Conservation (phyloP, 2,797 vertebrate genomes). For the Melanotaenia trifasciata region DNA sequence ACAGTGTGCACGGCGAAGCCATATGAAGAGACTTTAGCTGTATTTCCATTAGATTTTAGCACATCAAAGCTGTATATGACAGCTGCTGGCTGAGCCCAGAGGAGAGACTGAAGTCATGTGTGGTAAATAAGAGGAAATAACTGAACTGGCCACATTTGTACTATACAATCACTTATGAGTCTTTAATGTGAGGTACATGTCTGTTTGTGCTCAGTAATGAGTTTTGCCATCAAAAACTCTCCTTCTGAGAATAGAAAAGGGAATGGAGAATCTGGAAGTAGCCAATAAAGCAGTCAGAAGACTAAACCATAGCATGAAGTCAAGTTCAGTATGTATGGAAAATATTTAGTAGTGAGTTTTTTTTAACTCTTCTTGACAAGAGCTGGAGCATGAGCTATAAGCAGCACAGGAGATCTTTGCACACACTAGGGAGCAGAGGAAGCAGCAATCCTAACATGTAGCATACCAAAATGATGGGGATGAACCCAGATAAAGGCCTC, state of each 20-base stretch:
- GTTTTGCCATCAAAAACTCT: conserved; percentile 22
- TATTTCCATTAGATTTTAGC: conserved; percentile 47
- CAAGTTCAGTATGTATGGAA: not conserved
- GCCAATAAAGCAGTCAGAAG: not conserved
- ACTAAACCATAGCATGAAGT: not conserved
- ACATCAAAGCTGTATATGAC: conserved; percentile 30
- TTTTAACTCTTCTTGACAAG: too few relatives aligned
- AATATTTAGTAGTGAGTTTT: too few relatives aligned
- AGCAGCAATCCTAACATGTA: too few relatives aligned
- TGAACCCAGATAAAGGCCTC: too few relatives aligned
- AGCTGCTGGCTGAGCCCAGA: conserved; percentile 20
- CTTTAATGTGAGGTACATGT: conserved; percentile 8
- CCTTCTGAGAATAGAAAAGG: conserved; percentile 29
- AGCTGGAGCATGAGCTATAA: too few relatives aligned
- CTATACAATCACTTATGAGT: conserved; percentile 22
- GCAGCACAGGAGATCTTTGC: too few relatives aligned
- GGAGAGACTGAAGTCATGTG: conserved; percentile 23
- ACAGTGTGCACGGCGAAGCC: conserved; percentile 37
- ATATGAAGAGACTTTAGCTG: conserved; percentile 46
- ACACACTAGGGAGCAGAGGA: too few relatives aligned
- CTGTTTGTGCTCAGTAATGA: conserved; percentile 14
- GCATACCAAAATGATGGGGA: too few relatives aligned
- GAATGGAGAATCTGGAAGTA: not conserved
- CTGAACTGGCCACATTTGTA: not conserved
- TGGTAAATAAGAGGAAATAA: conserved; percentile 17